phyloP scores from a whole-genome alignment of 2,888 invertebrate species.

The Aphidoletes aphidimyza region DNA sequence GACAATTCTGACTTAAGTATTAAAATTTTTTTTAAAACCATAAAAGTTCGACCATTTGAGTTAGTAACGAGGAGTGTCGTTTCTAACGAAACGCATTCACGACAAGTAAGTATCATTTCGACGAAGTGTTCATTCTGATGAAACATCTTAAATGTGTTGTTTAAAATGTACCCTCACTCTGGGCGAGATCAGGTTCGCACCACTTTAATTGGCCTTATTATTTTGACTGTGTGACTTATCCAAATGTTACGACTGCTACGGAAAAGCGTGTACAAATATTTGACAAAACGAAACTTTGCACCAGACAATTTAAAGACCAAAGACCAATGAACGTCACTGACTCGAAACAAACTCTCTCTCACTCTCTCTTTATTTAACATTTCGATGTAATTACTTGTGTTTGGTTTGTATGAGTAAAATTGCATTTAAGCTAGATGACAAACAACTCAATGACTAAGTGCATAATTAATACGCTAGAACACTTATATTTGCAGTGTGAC shows the following conservation, averaged over 20 bases:
- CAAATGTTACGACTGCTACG: background rate
- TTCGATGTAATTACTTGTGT: no score
- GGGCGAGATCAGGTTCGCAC: background rate
- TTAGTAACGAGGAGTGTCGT: background rate
- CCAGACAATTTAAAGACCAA: background rate
- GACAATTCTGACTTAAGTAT: background rate
- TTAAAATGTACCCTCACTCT: background rate
- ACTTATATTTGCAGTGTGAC: background rate
- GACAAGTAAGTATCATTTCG: slow-evolving; percentile 11
- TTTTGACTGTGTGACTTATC: background rate
- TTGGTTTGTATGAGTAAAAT: no score
- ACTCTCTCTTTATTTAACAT: no score
- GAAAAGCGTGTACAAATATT: background rate
- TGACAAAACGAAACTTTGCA: background rate
- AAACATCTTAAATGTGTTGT: background rate
- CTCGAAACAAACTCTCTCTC: background rate
- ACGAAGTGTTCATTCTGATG: background rate
- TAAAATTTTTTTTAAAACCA: no score
- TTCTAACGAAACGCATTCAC: background rate
- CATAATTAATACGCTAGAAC: background rate
- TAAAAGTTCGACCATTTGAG: background rate
- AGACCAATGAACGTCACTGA: background rate
- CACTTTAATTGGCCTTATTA: slow-evolving; percentile 25
- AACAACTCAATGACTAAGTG: background rate
- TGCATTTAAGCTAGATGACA: slow-evolving; percentile 15